phyloP scores from a whole-genome alignment of 2,113 vertebrate genomes.

The Excalfactoria chinensis region DNA sequence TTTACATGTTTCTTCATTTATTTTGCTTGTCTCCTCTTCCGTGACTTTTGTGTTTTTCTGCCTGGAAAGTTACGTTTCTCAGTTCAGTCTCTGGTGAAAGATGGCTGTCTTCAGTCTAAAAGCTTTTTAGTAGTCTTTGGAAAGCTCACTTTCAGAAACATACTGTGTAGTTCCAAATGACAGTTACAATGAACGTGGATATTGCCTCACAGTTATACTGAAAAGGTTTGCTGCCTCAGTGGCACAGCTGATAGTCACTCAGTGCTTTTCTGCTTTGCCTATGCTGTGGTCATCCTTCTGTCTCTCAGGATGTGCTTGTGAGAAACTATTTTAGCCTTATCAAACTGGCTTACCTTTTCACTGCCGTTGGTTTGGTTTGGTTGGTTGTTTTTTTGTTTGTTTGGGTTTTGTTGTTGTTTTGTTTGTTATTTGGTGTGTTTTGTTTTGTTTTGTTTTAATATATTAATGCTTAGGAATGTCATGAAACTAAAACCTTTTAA shows the following conservation, averaged over 20 bases:
- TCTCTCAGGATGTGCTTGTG: background rate
- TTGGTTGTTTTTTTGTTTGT: background rate
- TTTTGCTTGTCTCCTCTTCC: background rate
- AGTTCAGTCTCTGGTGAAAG: background rate
- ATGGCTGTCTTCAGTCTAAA: background rate
- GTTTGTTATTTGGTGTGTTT: background rate
- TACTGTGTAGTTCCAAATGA: background rate
- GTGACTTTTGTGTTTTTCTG: background rate
- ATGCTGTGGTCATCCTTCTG: background rate
- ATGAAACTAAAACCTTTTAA: background rate
- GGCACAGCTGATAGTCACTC: background rate
- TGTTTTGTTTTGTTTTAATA: background rate
- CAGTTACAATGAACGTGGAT: background rate
- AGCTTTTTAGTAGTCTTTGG: constrained; percentile 3
- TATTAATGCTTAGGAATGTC: background rate
- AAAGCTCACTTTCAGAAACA: background rate
- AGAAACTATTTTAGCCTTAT: background rate
- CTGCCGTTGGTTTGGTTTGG: background rate
- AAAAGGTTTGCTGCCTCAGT: background rate
- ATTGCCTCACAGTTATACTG: background rate
- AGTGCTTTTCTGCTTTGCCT: background rate
- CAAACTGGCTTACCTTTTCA: fast-evolving
- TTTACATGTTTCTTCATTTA: background rate
- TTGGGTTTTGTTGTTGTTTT: background rate
- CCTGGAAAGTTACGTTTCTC: background rate